Conservation (phyloP, 1,140 invertebrate species). For the Grapholita molesta region DNA sequence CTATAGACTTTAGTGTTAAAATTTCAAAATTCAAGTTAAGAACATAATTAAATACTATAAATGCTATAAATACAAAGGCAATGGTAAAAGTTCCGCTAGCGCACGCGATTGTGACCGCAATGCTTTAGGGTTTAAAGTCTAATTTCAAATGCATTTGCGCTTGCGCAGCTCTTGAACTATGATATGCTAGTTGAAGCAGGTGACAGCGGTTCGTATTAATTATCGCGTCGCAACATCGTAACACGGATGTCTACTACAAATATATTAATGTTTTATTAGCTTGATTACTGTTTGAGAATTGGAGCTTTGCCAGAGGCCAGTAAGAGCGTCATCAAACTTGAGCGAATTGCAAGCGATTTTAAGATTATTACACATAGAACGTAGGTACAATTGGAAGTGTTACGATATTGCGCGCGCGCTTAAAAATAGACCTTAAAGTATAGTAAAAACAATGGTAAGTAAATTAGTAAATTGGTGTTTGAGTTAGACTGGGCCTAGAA, state of each 20-base stretch:
- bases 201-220: background rate
- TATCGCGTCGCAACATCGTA: background rate
- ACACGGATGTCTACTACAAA: slow-evolving; percentile 22
- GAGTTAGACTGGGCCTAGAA: no score
- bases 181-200: slow-evolving; percentile 11
- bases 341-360: no score
- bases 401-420: slow-evolving; percentile 9
- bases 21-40: background rate
- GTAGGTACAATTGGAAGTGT: background rate
- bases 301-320: background rate
- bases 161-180: background rate
- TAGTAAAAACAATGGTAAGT: background rate
- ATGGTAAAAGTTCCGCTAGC: background rate
- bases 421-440: slow-evolving; percentile 20
- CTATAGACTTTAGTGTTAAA: background rate
- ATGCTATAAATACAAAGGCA: slow-evolving; percentile 12
- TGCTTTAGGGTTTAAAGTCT: background rate
- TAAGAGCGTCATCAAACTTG: no score
- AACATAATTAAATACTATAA: background rate
- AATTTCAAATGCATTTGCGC: background rate
- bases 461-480: background rate
- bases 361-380: background rate
- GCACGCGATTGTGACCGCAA: background rate
- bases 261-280: slow-evolving; percentile 15
- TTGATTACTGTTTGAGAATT: background rate